Base-by-base conservation (phyloP, 1,140 invertebrate species). In the Teleopsis dalmanni region DNA sequence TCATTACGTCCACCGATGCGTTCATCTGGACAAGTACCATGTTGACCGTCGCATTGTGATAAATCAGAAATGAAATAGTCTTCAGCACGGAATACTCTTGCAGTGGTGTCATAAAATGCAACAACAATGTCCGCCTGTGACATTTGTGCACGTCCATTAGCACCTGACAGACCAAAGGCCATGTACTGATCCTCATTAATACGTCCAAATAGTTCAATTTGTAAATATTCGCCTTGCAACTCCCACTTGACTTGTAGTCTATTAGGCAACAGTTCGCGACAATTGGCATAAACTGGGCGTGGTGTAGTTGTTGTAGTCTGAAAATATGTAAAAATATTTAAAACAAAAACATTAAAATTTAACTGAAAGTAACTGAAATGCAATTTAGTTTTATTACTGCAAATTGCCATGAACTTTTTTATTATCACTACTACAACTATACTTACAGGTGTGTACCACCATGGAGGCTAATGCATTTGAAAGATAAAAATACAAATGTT, bases 391-490 rank as follows among this genome's bases (percentile, higher is more conserved):
- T 11, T 43, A 43, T 43, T 25, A 43, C 13, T 43, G 25, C 14
- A 43, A 25, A 29, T 29, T 19, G 19, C 19, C 27, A 43, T 18
- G 41, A 37, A 21, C 23, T 25, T 45, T 35, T 22, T 34, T 37
- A 38, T 25, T 35, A 11, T 27, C 23, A 31, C 42, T 44, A 44
- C 26, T 41, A 36, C n/a, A 44, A 25, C 61, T 61, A 57, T 78
- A 86, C 86, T 88, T 79, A 90, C 87, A 71, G 87, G 86, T 72
- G 86, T 85, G 73, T 89, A 89, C 87, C 87, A 89, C 87, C 87
- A 90, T 60, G 83, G 79, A 65, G 87, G 87, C 87, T 89, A 59
- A 68, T 64, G 65, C 58, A 54, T 48, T 35, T 33, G 42, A 53
- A 33, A 58, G 56, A 51, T 43, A 43, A 43, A 27, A 43, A 43